Conservation (phyloP, 2,113 vertebrate genomes). For the Leptobrachium ailaonicum region DNA sequence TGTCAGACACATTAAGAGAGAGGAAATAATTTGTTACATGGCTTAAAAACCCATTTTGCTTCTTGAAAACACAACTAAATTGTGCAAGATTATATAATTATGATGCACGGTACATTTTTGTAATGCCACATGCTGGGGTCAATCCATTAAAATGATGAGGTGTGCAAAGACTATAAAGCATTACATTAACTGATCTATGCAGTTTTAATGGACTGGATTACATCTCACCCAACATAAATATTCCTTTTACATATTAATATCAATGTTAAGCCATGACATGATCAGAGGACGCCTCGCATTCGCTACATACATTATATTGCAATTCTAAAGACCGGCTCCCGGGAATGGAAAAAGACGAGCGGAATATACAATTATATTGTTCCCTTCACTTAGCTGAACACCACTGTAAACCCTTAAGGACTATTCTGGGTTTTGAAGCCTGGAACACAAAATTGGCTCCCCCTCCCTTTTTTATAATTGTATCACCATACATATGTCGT, state of each 20-base stretch:
- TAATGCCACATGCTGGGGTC: not conserved
- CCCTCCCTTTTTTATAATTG: too few relatives aligned
- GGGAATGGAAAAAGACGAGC: too few relatives aligned
- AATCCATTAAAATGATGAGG: not conserved
- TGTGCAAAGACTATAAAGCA: conserved; percentile 1
- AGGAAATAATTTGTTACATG: not conserved
- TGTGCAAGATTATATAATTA: not conserved
- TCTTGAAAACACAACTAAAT: not conserved
- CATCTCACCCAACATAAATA: not conserved
- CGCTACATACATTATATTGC: too few relatives aligned
- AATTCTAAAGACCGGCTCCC: too few relatives aligned
- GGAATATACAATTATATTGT: too few relatives aligned
- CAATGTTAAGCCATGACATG: too few relatives aligned
- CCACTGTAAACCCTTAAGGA: too few relatives aligned
- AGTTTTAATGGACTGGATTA: not conserved
- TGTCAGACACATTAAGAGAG: not conserved
- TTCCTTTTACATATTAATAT: not conserved
- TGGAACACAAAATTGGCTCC: too few relatives aligned
- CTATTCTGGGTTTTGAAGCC: too few relatives aligned
- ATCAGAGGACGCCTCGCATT: too few relatives aligned
- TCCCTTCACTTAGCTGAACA: too few relatives aligned
- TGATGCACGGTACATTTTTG: not conserved
- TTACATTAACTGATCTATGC: not conserved
- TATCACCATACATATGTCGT: too few relatives aligned
- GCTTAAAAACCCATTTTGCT: not conserved